phyloP scores from a whole-genome alignment of 2,797 vertebrate genomes.

The Hypotaenidia philippensis region DNA sequence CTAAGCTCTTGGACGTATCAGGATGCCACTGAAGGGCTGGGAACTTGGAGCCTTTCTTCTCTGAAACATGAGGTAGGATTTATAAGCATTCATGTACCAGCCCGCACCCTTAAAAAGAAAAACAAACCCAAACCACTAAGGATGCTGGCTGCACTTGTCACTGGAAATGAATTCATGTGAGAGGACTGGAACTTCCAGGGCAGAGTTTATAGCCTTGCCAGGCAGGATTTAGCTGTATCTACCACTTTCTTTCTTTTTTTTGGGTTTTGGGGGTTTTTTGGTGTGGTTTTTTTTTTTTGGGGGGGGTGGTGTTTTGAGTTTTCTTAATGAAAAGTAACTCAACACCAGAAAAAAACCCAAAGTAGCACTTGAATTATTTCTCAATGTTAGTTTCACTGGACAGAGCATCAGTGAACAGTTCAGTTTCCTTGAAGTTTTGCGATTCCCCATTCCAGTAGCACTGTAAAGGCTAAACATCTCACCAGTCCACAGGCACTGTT shows the following conservation, averaged over 20 bases:
- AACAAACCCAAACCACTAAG: neutral
- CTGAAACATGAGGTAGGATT: neutral
- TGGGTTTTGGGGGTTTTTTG: neutral
- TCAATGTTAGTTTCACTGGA: neutral
- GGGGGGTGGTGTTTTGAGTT: rapidly evolving
- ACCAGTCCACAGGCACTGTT: neutral
- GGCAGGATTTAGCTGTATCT: neutral
- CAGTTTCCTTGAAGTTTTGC: neutral
- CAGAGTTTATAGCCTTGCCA: neutral
- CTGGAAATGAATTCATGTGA: neutral
- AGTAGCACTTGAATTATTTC: neutral
- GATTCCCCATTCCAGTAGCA: neutral
- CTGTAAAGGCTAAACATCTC: neutral
- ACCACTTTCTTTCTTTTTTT: neutral
- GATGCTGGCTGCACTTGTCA: neutral
- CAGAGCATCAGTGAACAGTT: neutral
- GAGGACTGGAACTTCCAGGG: neutral
- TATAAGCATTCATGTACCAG: neutral
- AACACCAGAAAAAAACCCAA: neutral
- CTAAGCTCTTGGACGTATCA: neutral
- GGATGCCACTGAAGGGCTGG: neutral
- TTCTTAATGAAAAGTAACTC: neutral
- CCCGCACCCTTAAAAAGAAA: neutral
- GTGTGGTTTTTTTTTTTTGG: neutral
- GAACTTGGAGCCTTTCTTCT: neutral